A percentile compares a stretch with the other conserved stretches of the same genome.
Evolutionary conservation across 2,797 vertebrate species (phyloP).

Genomic region (Trachurus trachurus): DNA sequence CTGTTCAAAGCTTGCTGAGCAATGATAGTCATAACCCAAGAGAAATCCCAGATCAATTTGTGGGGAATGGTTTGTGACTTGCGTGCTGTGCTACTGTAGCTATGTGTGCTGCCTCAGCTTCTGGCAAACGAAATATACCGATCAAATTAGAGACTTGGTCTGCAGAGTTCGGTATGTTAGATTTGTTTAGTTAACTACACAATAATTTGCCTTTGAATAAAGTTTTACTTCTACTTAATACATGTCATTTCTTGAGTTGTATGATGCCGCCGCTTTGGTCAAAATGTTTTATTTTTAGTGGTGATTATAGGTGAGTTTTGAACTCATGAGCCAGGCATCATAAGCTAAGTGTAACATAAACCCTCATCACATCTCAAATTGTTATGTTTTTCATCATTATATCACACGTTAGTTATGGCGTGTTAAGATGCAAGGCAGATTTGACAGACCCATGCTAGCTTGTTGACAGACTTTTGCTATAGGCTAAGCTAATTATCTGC

Average conservation of each 20-base stretch:
- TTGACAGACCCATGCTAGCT: background rate
- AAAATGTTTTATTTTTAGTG: background rate
- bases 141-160: background rate
- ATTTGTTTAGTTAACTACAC: background rate
- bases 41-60: constrained; percentile 48
- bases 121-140: background rate
- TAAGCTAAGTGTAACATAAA: background rate
- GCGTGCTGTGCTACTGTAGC: constrained; percentile 4
- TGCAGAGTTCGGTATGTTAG: background rate
- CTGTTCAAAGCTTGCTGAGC: constrained; percentile 50
- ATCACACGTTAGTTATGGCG: background rate
- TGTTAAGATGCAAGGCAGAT: background rate
- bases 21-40: constrained; percentile 41
- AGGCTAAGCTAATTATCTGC: background rate
- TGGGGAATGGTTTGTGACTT: constrained; percentile 42
- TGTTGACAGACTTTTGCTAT: background rate
- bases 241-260: background rate
- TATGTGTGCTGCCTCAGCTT: constrained; percentile 6
- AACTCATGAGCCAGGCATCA: background rate
- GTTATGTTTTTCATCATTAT: background rate
- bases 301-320: background rate
- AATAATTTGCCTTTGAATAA: background rate
- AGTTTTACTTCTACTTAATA: background rate
- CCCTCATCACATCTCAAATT: background rate
- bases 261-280: background rate